phyloP scores from a whole-genome alignment of 2,797 vertebrate species.

The Cyprinodon diabolis region DNA sequence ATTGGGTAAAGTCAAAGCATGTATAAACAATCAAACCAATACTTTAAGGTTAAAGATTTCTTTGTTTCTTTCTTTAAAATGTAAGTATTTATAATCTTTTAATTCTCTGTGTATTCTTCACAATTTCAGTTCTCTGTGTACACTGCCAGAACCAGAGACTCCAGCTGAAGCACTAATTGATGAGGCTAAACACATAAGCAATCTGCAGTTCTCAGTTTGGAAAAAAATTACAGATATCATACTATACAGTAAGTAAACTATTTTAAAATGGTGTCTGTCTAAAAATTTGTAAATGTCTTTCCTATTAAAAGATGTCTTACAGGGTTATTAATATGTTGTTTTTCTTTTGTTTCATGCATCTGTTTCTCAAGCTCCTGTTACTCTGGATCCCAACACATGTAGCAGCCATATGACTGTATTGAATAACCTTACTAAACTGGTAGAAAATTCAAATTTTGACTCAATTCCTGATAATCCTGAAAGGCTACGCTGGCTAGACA shows the following conservation, averaged over 20 bases:
- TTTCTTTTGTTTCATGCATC: background rate
- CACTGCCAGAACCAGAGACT: conserved; percentile 12
- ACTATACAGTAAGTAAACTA: conserved; percentile 36
- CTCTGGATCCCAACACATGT: conserved; percentile 42
- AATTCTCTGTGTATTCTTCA: background rate
- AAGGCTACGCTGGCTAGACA: accelerated
- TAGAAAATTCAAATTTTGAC: accelerated
- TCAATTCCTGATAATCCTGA: conserved; percentile 16
- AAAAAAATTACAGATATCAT: conserved; percentile 34
- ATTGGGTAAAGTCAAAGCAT: too few species aligned
- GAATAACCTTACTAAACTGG: conserved; percentile 7
- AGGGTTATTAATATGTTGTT: background rate
- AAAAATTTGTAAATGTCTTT: accelerated
- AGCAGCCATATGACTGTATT: accelerated
- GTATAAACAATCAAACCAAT: too few species aligned
- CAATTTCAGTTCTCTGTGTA: conserved; percentile 24
- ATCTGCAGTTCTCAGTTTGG: conserved; percentile 50
- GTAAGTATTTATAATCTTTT: background rate
- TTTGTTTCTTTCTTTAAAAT: too few species aligned
- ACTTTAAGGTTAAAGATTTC: too few species aligned
- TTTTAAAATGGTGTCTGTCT: background rate
- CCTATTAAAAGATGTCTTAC: background rate
- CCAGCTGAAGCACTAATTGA: conserved; percentile 31
- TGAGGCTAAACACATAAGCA: conserved; percentile 40
- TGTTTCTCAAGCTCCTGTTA: conserved; percentile 36